These are phyloP conservation scores for Nannoperca australis DNA, from an alignment of 2,797 vertebrate species.

Conservation along the genomic window DNA sequence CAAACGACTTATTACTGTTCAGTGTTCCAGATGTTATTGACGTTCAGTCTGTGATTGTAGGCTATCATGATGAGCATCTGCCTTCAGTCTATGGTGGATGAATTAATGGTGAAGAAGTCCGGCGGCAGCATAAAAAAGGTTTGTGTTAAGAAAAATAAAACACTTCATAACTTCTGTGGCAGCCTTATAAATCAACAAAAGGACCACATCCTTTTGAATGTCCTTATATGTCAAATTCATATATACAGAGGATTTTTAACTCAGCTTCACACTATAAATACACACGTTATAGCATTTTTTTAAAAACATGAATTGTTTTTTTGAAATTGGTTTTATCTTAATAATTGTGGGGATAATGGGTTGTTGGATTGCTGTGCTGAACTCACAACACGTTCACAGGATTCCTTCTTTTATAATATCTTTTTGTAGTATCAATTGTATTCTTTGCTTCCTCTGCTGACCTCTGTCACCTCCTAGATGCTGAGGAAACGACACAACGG, in stretches of 20 bases:
- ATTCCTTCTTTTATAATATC: too few relatives aligned
- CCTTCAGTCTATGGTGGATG: constrained; percentile 98
- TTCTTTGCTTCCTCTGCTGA: not conserved
- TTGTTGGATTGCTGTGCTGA: not conserved
- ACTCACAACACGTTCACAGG: not conserved
- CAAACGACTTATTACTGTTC: rapidly evolving
- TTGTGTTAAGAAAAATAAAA: constrained; percentile 8
- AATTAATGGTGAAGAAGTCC: constrained; percentile 99
- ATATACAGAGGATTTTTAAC: not conserved
- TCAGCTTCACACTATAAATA: not conserved
- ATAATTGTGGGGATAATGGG: not conserved
- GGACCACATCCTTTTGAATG: not conserved
- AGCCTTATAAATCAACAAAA: not conserved
- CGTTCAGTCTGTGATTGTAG: constrained; percentile 74
- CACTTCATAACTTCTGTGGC: not conserved
- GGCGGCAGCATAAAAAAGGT: constrained; percentile 99
- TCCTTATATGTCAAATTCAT: not conserved
- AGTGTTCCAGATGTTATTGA: not conserved
- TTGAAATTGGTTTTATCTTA: not conserved
- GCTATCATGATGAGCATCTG: constrained; percentile 99
- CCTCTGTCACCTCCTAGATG: constrained; percentile 83
- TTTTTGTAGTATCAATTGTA: too few relatives aligned
- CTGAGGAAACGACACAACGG: constrained; percentile 90
- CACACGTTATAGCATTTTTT: not conserved
- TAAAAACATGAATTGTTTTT: not conserved